These are phyloP conservation scores for Melanotaenia trifasciata DNA, from an alignment of 2,797 vertebrate species.

Conservation along the genomic window DNA sequence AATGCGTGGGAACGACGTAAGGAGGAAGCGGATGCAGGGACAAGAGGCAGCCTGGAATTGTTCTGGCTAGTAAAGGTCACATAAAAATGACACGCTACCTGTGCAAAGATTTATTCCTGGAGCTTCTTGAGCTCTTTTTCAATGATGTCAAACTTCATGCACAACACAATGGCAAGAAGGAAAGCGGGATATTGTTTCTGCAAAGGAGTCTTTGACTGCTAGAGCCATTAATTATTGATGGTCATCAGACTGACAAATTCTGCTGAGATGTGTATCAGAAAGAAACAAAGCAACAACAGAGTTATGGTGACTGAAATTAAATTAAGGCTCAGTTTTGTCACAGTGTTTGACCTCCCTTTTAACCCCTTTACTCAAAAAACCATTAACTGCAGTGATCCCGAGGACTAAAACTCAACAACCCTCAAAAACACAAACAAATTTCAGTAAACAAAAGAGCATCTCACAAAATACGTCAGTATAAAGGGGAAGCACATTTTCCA, in stretches of 20 bases:
- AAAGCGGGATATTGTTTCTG: slow-evolving; percentile 67
- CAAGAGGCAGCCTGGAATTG: slow-evolving; percentile 87
- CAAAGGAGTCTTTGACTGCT: slow-evolving; percentile 55
- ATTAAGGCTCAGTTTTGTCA: too few species aligned
- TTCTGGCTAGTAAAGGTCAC: slow-evolving; percentile 85
- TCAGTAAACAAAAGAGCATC: too few species aligned
- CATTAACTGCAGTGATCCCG: too few species aligned
- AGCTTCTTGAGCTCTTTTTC: slow-evolving; percentile 62
- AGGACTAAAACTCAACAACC: too few species aligned
- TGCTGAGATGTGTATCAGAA: slow-evolving; percentile 6
- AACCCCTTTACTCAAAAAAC: too few species aligned
- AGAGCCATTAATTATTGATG: slow-evolving; percentile 62
- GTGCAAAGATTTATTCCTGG: slow-evolving; percentile 79
- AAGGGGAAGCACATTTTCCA: too few species aligned
- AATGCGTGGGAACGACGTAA: slow-evolving; percentile 87
- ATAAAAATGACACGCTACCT: slow-evolving; percentile 85
- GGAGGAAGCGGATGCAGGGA: slow-evolving; percentile 84
- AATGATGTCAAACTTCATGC: slow-evolving; percentile 57
- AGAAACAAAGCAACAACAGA: not conserved
- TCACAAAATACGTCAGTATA: too few species aligned
- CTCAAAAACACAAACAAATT: too few species aligned
- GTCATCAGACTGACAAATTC: slow-evolving; percentile 10
- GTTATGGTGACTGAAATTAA: too few species aligned
- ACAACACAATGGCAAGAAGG: slow-evolving; percentile 71
- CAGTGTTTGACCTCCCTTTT: too few species aligned